phyloP scores from a whole-genome alignment of 64 coral and sea anemone genomes.

The Platygyra sinensis region DNA sequence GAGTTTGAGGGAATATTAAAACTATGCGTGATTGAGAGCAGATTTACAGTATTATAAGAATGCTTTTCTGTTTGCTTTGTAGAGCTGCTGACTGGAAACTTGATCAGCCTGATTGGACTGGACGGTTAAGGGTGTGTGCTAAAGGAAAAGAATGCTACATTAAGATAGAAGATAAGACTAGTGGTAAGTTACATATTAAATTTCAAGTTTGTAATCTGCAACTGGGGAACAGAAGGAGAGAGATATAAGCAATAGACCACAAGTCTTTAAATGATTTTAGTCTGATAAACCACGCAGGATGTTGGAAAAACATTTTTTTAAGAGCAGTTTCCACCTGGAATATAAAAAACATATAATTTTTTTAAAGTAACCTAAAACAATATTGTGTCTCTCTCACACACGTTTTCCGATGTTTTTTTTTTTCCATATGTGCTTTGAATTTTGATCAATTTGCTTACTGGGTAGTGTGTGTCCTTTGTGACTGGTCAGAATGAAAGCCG shows the following conservation, averaged over 20 bases:
- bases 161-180: slow-evolving; percentile 95
- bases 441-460: too few species aligned
- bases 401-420: too few species aligned
- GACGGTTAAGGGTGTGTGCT: slow-evolving; percentile 89
- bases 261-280: neutral
- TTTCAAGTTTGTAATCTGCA: neutral
- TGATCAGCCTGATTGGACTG: slow-evolving; percentile 96
- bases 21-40: too few species aligned
- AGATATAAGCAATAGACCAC: neutral
- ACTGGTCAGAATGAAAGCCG: neutral
- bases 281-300: too few species aligned
- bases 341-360: too few species aligned
- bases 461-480: neutral
- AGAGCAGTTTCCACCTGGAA: too few species aligned
- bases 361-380: too few species aligned
- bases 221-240: neutral
- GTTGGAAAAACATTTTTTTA: neutral
- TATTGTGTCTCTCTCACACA: too few species aligned
- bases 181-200: slow-evolving; percentile 59
- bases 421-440: too few species aligned
- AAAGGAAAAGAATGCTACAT: slow-evolving; percentile 92
- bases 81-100: slow-evolving; percentile 99
- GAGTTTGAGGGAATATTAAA: too few species aligned
- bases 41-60: too few species aligned
- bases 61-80: neutral